Evolutionary conservation across 2,888 invertebrate species (phyloP), one percentile per base, ranked within the genome.

Genomic region (Tanypteryx hageni): DNA sequence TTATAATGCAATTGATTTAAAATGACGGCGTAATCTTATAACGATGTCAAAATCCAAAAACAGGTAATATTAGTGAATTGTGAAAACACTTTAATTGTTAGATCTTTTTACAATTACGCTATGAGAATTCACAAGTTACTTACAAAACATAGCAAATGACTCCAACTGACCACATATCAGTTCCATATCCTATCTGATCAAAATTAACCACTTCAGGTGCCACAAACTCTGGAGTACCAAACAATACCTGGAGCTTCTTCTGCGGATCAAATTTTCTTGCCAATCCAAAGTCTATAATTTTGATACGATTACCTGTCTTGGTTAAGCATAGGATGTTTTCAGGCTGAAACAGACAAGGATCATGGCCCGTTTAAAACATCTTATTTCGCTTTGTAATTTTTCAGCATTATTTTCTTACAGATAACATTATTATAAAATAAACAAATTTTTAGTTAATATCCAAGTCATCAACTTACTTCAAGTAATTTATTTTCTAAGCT

Each of bases 141-240:
- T 96, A 99, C 99, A 99, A 96, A 92, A 99, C 99, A 95, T 99
- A 99, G 95, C 98, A 98, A 94, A 99, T 99, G 93, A 99, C 99
- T 83, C 99, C 99, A 56, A 99, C 97, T 92, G 99, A 99, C 99
- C 99, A 99, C 99, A 99, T 99, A 94, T 99, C 99, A 0, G 99
- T 99, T 13, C 98, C 98, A 94, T 97, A 99, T 92, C 98, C 98
- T 94, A 99, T 99, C 94, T 98, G 98, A 95, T 99, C 99, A 95
- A 99, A 99, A 96, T 99, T 99, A 81, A 99, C 99, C 57, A 99
- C 99, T 96, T 99, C 99, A 0, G 99, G 99, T 0, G 99, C 99
- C 92, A 99, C 99, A 95, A 99, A 99, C 95, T 99, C 99, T 0
- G 99, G 99, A 0, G 99, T 99, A 0, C 99, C 99, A 94, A 99